Evolutionary conservation across 2,113 vertebrate species (phyloP).

Genomic region (Sapayoa aenigma): DNA sequence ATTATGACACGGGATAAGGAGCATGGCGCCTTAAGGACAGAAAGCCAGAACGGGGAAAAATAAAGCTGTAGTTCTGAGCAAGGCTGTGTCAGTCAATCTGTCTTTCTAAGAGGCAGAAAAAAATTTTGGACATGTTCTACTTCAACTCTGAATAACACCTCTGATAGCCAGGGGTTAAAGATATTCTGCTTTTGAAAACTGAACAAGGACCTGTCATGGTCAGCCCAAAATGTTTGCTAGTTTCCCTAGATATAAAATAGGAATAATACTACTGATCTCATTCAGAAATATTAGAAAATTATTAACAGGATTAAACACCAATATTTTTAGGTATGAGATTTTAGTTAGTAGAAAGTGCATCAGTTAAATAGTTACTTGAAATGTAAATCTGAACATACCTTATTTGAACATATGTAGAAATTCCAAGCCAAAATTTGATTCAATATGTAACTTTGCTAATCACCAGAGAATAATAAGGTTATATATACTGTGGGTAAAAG

Average conservation of each 20-base stretch:
- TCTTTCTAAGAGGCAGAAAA: background rate
- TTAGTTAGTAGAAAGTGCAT: background rate
- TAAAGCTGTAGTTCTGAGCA: background rate
- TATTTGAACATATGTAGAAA: background rate
- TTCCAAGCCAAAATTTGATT: background rate
- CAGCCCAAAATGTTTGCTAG: background rate
- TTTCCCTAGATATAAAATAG: background rate
- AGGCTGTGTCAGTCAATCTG: too few species aligned
- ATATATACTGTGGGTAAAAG: background rate
- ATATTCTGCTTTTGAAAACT: background rate
- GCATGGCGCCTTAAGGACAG: background rate
- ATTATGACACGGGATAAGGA: background rate
- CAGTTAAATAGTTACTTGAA: background rate
- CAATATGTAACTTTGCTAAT: background rate
- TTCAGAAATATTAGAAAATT: background rate
- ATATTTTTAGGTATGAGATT: background rate
- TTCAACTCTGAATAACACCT: background rate
- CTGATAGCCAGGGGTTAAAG: background rate
- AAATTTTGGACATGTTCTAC: background rate
- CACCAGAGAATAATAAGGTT: background rate
- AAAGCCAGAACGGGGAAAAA: background rate
- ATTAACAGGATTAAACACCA: background rate
- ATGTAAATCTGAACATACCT: background rate
- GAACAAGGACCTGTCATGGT: accelerated
- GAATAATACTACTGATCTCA: background rate